Percentiles rank a stretch among this genome's conserved stretches.
These are phyloP conservation scores for Lissonota sp. DNA, from an alignment of 2,888 invertebrate genomes.

Conservation along the genomic window DNA sequence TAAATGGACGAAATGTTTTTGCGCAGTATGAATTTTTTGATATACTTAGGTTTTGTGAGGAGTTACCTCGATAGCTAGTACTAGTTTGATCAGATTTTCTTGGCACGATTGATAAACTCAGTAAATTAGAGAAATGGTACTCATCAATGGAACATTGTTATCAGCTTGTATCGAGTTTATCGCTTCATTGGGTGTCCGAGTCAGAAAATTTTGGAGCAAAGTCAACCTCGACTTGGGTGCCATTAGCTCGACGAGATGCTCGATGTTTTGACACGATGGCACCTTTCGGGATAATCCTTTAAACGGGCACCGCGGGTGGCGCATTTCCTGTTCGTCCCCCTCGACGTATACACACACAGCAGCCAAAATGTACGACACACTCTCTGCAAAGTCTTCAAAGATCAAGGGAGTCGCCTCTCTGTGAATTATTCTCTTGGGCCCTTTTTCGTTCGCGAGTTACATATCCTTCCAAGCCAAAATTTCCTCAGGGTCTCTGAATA, in stretches of 20 bases:
- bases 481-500: slow-evolving; percentile 6
- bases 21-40: too few species aligned
- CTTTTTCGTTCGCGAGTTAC: neutral
- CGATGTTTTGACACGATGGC: slow-evolving; percentile 82
- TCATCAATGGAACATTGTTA: too few species aligned
- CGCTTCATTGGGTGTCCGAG: neutral
- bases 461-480: neutral
- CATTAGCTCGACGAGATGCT: slow-evolving; percentile 63
- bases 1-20: too few species aligned
- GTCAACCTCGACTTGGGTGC: slow-evolving; percentile 74
- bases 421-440: neutral
- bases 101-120: too few species aligned
- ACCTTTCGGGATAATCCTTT: slow-evolving; percentile 81
- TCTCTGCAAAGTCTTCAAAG: neutral
- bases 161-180: too few species aligned
- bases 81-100: too few species aligned
- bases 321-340: slow-evolving; percentile 59
- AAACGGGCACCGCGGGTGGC: slow-evolving; percentile 77
- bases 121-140: too few species aligned
- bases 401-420: slow-evolving; percentile 26
- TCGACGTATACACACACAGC: slow-evolving; percentile 1
- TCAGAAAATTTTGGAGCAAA: slow-evolving; percentile 64
- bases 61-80: too few species aligned
- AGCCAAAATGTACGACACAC: neutral
- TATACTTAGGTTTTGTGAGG: too few species aligned